phyloP scores from a whole-genome alignment of 2,797 vertebrate genomes.

The Rhabdophis nuchalis region DNA sequence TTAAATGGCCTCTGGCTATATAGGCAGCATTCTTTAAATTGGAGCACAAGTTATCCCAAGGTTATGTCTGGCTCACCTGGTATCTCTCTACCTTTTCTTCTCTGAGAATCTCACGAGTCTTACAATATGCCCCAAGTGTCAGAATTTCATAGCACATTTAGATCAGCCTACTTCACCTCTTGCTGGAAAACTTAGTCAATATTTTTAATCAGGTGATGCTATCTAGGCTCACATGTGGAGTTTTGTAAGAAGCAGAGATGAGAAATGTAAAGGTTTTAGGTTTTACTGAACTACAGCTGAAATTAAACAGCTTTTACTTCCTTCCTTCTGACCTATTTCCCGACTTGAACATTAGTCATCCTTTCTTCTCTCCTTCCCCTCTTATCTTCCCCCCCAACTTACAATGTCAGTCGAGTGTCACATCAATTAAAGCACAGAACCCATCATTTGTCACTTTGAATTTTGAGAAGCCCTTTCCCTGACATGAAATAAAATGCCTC shows the following conservation, averaged over 20 bases:
- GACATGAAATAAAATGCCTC: not conserved
- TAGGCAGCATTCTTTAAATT: not conserved
- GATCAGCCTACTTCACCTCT: not conserved
- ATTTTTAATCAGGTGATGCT: not conserved
- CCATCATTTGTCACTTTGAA: slow-evolving; percentile 70
- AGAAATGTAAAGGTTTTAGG: not conserved
- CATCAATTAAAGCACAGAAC: slow-evolving; percentile 55
- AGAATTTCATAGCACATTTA: not conserved
- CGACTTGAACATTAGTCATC: slow-evolving; percentile 71
- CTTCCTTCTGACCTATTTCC: slow-evolving; percentile 89
- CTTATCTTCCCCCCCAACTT: slow-evolving; percentile 26
- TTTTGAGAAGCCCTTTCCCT: slow-evolving; percentile 44
- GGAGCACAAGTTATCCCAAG: not conserved
- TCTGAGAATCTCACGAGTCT: not conserved
- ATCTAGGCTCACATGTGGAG: fast-evolving
- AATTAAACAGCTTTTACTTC: slow-evolving; percentile 51
- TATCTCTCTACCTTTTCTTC: not conserved
- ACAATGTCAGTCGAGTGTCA: slow-evolving; percentile 64
- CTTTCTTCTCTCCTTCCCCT: slow-evolving; percentile 29
- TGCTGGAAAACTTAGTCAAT: not conserved
- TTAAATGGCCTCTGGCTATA: not conserved
- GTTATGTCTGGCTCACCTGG: not conserved
- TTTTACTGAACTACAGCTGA: slow-evolving; percentile 33
- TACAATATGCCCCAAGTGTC: not conserved
- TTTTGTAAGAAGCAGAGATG: not conserved